Conservation (phyloP, 2,113 vertebrate species). For the Rutilus rutilus region DNA sequence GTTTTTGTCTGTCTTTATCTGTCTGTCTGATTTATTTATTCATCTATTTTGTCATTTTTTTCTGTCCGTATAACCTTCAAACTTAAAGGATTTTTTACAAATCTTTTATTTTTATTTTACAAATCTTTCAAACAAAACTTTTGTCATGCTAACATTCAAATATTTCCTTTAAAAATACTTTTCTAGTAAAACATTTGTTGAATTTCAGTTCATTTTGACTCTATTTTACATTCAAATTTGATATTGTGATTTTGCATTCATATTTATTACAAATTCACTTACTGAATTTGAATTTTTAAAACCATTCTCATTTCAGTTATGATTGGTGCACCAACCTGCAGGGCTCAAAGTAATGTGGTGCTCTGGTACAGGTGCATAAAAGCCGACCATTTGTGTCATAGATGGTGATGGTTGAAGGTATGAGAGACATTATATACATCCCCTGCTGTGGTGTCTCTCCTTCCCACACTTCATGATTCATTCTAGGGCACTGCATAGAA, state of each 20-base stretch:
- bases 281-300: background rate
- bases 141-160: no score
- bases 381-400: background rate
- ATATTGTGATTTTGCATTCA: background rate
- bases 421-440: slow-evolving; percentile 4
- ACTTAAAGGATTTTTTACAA: background rate
- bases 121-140: no score
- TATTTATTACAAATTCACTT: background rate
- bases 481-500: slow-evolving; percentile 35
- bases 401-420: slow-evolving; percentile 7
- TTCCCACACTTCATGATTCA: slow-evolving; percentile 8
- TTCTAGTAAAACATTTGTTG: background rate
- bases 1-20: background rate
- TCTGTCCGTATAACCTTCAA: background rate
- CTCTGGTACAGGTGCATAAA: background rate
- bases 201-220: background rate
- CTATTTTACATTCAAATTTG: background rate
- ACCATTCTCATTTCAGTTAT: background rate
- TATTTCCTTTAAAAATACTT: no score
- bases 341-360: background rate
- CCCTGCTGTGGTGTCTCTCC: slow-evolving; percentile 1
- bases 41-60: background rate
- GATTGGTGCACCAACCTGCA: background rate
- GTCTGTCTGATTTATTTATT: background rate
- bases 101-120: no score